Conservation (phyloP, 1,140 invertebrate genomes). For the Oedothorax gibbosus region DNA sequence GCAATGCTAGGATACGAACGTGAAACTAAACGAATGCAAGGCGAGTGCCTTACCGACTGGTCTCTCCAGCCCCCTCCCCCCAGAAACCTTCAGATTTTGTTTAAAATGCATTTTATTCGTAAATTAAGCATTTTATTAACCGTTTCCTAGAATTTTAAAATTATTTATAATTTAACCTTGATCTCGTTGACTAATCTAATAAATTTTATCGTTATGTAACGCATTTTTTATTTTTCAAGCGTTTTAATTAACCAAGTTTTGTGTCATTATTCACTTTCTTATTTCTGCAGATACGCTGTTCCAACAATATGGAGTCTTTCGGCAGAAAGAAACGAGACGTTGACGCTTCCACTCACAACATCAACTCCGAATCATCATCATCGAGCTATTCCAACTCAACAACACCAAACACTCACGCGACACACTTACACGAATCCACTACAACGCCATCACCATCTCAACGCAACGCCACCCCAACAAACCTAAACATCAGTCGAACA, state of each 20-base stretch:
- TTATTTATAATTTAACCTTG: no score
- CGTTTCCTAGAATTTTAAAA: no score
- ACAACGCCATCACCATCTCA: background rate
- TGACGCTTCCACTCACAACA: constrained; percentile 20
- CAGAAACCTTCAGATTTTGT: no score
- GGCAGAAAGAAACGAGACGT: constrained; percentile 64
- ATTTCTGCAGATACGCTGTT: constrained; percentile 56
- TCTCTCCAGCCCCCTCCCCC: no score
- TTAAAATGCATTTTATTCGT: no score
- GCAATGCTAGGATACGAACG: no score
- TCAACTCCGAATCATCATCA: constrained; percentile 35
- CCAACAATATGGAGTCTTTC: constrained; percentile 66
- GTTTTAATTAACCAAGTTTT: background rate
- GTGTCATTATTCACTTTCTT: background rate
- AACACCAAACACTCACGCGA: constrained; percentile 16
- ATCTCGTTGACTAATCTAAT: no score
- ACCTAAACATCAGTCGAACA: background rate
- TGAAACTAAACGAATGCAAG: no score
- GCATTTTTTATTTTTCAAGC: no score
- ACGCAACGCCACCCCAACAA: constrained; percentile 9
- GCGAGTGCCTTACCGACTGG: no score
- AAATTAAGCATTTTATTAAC: no score
- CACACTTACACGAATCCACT: background rate
- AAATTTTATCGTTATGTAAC: no score
- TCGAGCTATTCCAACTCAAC: constrained; percentile 1